A percentile compares a stretch with the other conserved stretches of the same genome.
These are phyloP conservation scores for Danio choprae DNA, from an alignment of 2,797 vertebrate genomes.

Conservation along the genomic window DNA sequence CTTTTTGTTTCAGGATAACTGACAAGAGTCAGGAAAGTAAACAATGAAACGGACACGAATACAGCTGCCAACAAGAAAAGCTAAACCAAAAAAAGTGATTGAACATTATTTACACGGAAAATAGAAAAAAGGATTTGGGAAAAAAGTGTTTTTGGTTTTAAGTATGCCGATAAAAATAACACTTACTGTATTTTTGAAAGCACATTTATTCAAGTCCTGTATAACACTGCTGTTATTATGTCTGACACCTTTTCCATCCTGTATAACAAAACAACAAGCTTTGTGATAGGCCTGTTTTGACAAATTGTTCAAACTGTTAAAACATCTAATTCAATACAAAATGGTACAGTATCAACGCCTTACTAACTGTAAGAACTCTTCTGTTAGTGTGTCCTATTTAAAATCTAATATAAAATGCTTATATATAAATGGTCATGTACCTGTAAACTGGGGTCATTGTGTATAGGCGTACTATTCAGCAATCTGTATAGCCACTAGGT, in stretches of 20 bases:
- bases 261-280: conserved; percentile 9
- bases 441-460: background rate
- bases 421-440: no score
- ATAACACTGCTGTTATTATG: background rate
- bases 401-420: background rate
- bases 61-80: no score
- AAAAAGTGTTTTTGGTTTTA: background rate
- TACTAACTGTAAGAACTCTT: conserved; percentile 8
- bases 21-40: background rate
- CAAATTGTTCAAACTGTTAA: background rate
- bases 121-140: background rate
- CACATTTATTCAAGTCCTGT: conserved; percentile 21
- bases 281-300: conserved; percentile 1
- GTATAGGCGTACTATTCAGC: background rate
- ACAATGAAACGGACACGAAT: background rate
- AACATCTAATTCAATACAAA: background rate
- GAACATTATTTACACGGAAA: background rate
- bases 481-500: background rate
- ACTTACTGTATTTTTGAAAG: background rate
- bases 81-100: background rate
- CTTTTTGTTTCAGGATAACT: background rate
- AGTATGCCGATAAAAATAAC: background rate
- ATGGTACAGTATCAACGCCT: conserved; percentile 1
- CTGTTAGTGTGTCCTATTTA: conserved; percentile 28
- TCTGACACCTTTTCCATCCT: background rate